Evolutionary conservation across 2,888 invertebrate genomes (phyloP).

Genomic region (Drosophila anceps): DNA sequence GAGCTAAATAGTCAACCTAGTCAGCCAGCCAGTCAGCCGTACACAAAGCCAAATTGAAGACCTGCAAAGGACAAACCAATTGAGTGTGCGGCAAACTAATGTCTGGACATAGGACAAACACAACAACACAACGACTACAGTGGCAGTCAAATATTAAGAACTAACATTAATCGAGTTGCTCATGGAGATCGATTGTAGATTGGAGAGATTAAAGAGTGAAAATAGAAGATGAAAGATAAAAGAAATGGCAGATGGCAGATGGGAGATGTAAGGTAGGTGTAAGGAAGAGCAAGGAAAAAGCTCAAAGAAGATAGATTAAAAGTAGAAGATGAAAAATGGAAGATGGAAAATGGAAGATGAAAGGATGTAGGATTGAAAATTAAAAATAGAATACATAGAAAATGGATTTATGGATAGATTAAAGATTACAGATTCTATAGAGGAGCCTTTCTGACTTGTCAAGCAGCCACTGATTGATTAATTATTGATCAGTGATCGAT

Average conservation of each 20-base stretch:
- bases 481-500: too few species aligned
- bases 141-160: constrained; percentile 18
- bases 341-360: neutral
- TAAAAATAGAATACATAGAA: too few species aligned
- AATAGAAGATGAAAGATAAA: neutral
- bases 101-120: constrained; percentile 23
- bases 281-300: too few species aligned
- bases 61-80: constrained; percentile 45
- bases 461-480: too few species aligned
- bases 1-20: neutral
- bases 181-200: neutral
- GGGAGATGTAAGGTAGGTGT: too few species aligned
- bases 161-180: neutral
- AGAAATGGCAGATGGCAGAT: neutral
- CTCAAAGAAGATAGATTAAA: too few species aligned
- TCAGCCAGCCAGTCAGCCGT: constrained; percentile 2
- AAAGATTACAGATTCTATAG: too few species aligned
- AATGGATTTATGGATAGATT: too few species aligned
- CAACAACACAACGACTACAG: constrained; percentile 16
- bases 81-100: constrained; percentile 50
- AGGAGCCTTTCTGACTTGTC: too few species aligned
- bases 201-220: neutral
- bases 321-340: neutral
- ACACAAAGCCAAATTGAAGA: constrained; percentile 26
- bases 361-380: neutral